Evolutionary conservation across 1,140 invertebrate species (phyloP).

Genomic region (Drosophila parvula): DNA sequence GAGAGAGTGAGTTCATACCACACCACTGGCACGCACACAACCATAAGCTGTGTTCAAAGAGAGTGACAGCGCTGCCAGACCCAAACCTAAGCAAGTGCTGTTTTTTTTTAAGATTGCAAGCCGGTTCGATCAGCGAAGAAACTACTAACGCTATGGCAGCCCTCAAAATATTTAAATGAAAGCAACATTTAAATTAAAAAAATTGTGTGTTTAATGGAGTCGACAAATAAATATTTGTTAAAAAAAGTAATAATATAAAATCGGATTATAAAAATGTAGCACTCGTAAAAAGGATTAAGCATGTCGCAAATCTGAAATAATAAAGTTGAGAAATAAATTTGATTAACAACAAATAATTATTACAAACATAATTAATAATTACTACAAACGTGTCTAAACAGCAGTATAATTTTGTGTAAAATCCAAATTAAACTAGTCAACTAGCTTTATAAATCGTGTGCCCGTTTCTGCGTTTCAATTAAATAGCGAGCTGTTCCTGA

Average conservation of each 20-base stretch:
- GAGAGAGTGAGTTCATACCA: not conserved
- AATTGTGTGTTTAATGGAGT: not conserved
- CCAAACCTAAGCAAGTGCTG: not conserved
- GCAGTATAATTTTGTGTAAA: not conserved
- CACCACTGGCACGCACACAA: constrained; percentile 32
- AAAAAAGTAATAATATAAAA: not conserved
- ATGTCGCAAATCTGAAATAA: no score
- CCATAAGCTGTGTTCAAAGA: constrained; percentile 1
- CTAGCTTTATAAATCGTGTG: not conserved
- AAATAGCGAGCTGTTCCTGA: not conserved
- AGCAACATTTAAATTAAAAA: not conserved
- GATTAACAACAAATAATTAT: not conserved
- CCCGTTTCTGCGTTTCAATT: not conserved
- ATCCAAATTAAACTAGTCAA: not conserved
- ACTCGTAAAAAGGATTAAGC: not conserved
- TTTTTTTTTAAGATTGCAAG: constrained; percentile 6
- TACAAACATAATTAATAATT: not conserved
- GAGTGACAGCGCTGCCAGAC: constrained; percentile 25
- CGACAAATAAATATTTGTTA: not conserved
- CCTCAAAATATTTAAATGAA: not conserved
- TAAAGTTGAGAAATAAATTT: no score
- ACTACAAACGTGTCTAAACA: no score
- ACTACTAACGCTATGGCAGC: not conserved
- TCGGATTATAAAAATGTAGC: not conserved
- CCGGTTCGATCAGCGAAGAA: constrained; percentile 15